phyloP scores from a whole-genome alignment of 2,888 invertebrate genomes.

The Punctoribates punctum region DNA sequence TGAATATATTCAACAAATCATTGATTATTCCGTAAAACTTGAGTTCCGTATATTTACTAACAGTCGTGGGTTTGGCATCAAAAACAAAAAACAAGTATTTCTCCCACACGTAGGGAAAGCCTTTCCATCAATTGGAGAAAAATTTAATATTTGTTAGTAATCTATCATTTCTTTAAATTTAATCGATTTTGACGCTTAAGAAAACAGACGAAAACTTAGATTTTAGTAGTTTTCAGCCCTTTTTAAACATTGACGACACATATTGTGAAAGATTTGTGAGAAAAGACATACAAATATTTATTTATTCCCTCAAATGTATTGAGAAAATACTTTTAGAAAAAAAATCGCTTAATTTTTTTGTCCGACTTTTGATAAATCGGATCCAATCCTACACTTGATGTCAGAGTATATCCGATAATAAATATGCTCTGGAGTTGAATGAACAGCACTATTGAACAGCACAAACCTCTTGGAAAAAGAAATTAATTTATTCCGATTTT shows the following conservation, averaged over 20 bases:
- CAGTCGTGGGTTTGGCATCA: neutral
- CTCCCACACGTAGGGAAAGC: neutral
- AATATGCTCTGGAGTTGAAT: neutral
- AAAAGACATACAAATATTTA: no score
- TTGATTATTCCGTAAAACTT: neutral
- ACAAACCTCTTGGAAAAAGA: neutral
- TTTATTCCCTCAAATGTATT: no score
- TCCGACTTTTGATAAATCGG: neutral
- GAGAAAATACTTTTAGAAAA: neutral
- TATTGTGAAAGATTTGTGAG: no score
- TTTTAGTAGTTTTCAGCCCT: neutral
- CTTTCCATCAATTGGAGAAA: neutral
- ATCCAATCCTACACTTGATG: neutral
- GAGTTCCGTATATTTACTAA: neutral
- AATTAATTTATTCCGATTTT: constrained; percentile 23
- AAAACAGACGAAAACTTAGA: neutral
- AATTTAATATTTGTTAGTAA: neutral
- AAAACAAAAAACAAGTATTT: neutral
- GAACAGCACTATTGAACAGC: neutral
- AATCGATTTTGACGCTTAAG: neutral
- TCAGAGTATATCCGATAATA: neutral
- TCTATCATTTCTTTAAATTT: neutral
- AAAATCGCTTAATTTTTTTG: neutral
- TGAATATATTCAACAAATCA: neutral
- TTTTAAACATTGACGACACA: no score